phyloP scores from a whole-genome alignment of 2,113 vertebrate genomes.

The Oostethus manadensis region DNA sequence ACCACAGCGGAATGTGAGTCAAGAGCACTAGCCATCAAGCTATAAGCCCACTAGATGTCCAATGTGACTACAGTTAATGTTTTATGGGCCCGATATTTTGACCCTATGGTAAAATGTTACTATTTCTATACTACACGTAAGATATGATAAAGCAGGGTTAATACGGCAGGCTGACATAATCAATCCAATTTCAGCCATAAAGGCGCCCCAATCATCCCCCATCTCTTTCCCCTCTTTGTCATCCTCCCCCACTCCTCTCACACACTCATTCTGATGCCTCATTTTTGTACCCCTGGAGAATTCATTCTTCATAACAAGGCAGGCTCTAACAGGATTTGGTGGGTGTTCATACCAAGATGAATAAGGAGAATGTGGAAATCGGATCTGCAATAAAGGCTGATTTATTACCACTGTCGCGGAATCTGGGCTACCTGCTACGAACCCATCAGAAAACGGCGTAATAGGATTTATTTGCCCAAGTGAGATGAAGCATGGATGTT shows the following conservation, averaged over 20 bases:
- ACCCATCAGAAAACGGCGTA: slow-evolving; percentile 26
- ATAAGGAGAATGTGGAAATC: slow-evolving; percentile 47
- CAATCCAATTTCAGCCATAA: slow-evolving; percentile 42
- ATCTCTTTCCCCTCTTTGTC: slow-evolving; percentile 5
- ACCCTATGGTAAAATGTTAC: slow-evolving; percentile 1
- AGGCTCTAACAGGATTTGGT: slow-evolving; percentile 53
- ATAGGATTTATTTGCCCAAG: slow-evolving; percentile 31
- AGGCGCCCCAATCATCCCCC: slow-evolving; percentile 31
- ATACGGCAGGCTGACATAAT: slow-evolving; percentile 45
- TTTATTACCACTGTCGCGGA: slow-evolving; percentile 26
- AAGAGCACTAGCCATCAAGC: no score
- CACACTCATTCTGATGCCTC: slow-evolving; percentile 20
- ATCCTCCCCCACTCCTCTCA: slow-evolving; percentile 19
- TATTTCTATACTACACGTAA: no score
- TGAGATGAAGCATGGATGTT: slow-evolving; percentile 21
- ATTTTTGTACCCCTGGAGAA: slow-evolving; percentile 32
- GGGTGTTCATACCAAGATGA: slow-evolving; percentile 47
- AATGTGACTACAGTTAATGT: no score
- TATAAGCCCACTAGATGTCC: no score
- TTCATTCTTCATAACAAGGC: slow-evolving; percentile 14
- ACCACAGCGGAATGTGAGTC: no score
- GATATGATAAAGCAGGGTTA: slow-evolving; percentile 29
- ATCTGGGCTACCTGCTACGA: slow-evolving; percentile 18
- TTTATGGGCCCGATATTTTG: no score
- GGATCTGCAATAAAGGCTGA: slow-evolving; percentile 59